phyloP scores from a whole-genome alignment of 2,888 invertebrate species.

The Flabesymbios commensalis region DNA sequence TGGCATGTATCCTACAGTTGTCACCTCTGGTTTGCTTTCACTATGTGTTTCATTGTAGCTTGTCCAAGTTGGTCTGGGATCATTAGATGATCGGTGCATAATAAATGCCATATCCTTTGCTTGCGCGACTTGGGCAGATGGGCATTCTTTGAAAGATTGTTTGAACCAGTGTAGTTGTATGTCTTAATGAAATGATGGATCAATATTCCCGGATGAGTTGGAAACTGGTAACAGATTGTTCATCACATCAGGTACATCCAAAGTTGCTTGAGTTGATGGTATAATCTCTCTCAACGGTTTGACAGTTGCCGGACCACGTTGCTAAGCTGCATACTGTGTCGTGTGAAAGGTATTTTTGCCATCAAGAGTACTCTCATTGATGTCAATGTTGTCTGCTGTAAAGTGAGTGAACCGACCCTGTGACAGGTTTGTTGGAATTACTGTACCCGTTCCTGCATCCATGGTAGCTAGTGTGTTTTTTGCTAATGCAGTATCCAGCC shows the following conservation, averaged over 20 bases:
- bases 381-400: slow-evolving; percentile 8
- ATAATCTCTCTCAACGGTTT: not conserved
- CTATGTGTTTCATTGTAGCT: not conserved
- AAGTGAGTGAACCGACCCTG: slow-evolving; percentile 4
- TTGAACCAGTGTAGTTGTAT: not conserved
- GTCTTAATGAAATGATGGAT: not conserved
- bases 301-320: not conserved
- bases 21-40: not conserved
- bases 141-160: not conserved
- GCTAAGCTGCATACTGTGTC: slow-evolving; percentile 9
- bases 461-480: slow-evolving; percentile 6
- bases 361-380: slow-evolving; percentile 1
- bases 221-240: not conserved
- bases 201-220: not conserved
- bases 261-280: not conserved
- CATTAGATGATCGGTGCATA: not conserved
- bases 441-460: not conserved
- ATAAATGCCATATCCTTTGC: slow-evolving; percentile 6
- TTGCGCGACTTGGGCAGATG: not conserved
- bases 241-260: slow-evolving; percentile 2
- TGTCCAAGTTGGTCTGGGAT: not conserved
- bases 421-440: not conserved
- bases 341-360: slow-evolving; percentile 5
- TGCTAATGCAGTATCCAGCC: slow-evolving; percentile 11
- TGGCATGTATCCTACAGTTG: slow-evolving; percentile 1